A percentile compares a stretch with the other conserved stretches of the same genome.
Conservation (phyloP, 2,888 invertebrate genomes). For the Eristalis intricaria region DNA sequence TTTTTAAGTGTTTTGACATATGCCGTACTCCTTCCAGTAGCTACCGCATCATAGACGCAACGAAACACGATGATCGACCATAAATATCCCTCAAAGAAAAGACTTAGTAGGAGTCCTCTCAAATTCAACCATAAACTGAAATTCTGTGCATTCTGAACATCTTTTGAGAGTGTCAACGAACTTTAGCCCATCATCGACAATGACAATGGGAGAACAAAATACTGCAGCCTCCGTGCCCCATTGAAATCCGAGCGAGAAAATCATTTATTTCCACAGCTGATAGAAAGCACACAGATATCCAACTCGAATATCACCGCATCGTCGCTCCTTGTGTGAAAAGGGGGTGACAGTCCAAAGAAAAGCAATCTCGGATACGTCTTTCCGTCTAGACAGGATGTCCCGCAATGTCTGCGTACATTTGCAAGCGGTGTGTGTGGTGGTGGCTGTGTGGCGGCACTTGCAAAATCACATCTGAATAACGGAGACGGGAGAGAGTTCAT, state of each 20-base stretch:
- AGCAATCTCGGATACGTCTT: constrained; percentile 58
- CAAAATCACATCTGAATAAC: constrained; percentile 38
- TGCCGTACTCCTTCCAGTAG: constrained; percentile 13
- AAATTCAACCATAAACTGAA: constrained; percentile 15
- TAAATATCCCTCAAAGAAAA: neutral
- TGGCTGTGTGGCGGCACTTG: constrained; percentile 31
- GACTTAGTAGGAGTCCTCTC: constrained; percentile 14
- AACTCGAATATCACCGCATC: neutral
- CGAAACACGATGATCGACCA: too few relatives aligned
- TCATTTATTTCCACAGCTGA: constrained; percentile 61
- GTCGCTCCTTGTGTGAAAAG: constrained; percentile 27
- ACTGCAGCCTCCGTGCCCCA: neutral
- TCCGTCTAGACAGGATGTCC: constrained; percentile 71
- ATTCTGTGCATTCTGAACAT: constrained; percentile 40
- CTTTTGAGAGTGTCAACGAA: constrained; percentile 49
- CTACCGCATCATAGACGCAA: neutral
- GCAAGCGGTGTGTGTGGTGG: neutral
- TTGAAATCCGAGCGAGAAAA: constrained; percentile 36
- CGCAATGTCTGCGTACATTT: constrained; percentile 58
- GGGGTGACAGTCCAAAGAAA: constrained; percentile 59
- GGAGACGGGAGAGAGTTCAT: constrained; percentile 36
- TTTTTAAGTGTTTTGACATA: constrained; percentile 67
- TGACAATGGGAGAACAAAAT: constrained; percentile 1
- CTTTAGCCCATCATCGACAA: constrained; percentile 22
- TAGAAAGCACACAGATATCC: constrained; percentile 45